Percentiles rank a stretch among this genome's conserved stretches.
Conservation (phyloP, 1,140 invertebrate genomes). For the Euura saliciscinereae region DNA sequence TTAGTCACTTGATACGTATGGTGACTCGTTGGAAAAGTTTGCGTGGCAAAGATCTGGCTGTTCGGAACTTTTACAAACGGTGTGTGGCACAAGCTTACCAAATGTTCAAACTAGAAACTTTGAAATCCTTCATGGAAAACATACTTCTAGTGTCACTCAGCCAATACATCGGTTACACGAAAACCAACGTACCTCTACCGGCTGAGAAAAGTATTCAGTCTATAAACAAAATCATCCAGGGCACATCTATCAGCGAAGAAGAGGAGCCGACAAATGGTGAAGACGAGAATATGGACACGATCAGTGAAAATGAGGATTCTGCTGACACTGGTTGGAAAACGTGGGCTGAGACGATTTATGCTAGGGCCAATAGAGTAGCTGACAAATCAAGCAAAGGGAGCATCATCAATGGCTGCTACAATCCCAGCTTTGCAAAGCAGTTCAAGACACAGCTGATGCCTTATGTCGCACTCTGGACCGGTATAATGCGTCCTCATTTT, state of each 20-base stretch:
- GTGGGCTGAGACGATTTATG: not conserved
- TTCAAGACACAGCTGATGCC: conserved; percentile 20
- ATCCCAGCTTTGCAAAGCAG: conserved; percentile 16
- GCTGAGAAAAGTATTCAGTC: conserved; percentile 14
- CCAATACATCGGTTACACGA: conserved; percentile 6
- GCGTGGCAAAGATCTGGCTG: conserved; percentile 9
- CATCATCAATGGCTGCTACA: conserved; percentile 18
- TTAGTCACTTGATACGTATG: conserved; percentile 22
- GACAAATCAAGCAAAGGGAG: not conserved
- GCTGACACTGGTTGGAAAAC: not conserved
- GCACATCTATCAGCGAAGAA: not conserved
- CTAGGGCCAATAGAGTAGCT: not conserved
- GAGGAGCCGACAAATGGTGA: not conserved
- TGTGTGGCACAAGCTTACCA: conserved; percentile 18
- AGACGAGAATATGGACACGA: not conserved
- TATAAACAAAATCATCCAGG: conserved; percentile 23
- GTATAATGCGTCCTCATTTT: conserved; percentile 22
- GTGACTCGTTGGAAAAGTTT: conserved; percentile 21
- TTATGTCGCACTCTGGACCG: conserved; percentile 21
- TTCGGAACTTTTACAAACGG: conserved; percentile 16
- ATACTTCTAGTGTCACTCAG: conserved; percentile 20
- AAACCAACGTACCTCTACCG: conserved; percentile 3
- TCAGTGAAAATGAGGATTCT: not conserved
- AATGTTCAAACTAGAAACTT: conserved; percentile 9
- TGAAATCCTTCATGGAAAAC: conserved; percentile 15